These are phyloP conservation scores for Nerophis ophidion DNA, from an alignment of 2,113 vertebrate genomes.

Conservation along the genomic window DNA sequence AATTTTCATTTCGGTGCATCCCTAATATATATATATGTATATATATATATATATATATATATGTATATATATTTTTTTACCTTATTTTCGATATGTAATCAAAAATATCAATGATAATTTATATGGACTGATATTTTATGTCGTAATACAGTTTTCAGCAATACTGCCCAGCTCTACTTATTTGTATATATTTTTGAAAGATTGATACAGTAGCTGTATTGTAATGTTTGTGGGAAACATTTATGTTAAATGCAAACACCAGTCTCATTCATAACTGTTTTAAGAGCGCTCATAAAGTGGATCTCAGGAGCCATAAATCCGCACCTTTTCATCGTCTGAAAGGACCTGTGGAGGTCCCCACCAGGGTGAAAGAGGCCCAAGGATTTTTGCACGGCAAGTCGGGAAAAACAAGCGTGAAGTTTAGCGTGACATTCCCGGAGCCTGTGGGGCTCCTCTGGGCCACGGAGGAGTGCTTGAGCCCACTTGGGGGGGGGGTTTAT, in stretches of 20 bases:
- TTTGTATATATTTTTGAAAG: not conserved
- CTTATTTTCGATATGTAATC: too few species aligned
- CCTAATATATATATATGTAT: too few species aligned
- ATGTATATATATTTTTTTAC: too few species aligned
- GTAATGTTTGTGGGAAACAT: not conserved
- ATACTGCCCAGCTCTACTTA: not conserved
- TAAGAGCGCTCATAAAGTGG: conserved; percentile 39
- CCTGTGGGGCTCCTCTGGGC: conserved; percentile 6
- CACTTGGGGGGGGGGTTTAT: not conserved
- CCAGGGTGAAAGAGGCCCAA: not conserved
- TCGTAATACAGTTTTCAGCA: too few species aligned
- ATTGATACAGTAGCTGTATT: not conserved
- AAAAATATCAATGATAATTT: not conserved
- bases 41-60: too few species aligned
- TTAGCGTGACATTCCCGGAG: conserved; percentile 28
- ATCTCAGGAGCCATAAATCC: conserved; percentile 57
- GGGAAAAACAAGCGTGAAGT: conserved; percentile 31
- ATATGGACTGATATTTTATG: not conserved
- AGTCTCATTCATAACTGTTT: conserved; percentile 24
- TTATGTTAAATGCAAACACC: not conserved
- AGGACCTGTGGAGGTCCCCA: conserved; percentile 40
- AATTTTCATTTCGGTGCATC: too few species aligned
- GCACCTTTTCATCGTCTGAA: conserved; percentile 35
- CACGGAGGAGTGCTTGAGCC: not conserved
- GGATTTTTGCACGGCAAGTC: conserved; percentile 18